Evolutionary conservation across 2,797 vertebrate genomes (phyloP).

Genomic region (Acanthornis magna): DNA sequence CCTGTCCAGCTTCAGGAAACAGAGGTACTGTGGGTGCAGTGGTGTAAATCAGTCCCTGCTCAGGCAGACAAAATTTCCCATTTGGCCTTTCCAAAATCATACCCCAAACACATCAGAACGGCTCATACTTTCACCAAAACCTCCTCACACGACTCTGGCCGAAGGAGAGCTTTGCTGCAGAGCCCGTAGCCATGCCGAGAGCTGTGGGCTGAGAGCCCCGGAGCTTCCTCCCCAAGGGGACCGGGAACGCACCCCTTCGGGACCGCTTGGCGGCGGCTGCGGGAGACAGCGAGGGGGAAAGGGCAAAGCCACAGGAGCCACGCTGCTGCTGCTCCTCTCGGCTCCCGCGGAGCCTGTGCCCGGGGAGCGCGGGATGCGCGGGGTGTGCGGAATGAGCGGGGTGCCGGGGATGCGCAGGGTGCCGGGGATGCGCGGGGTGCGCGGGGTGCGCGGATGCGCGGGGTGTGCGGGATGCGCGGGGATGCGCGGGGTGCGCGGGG

Average conservation of each 20-base stretch:
- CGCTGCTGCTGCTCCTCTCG: accelerated
- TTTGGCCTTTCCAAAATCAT: not conserved
- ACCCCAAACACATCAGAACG: accelerated
- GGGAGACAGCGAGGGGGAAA: too few relatives aligned
- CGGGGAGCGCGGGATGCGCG: not conserved
- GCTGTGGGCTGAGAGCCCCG: too few relatives aligned
- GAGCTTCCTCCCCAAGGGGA: accelerated
- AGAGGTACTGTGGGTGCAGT: accelerated
- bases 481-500: not conserved
- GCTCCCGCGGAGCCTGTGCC: too few relatives aligned
- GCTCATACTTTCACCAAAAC: not conserved
- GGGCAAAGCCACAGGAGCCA: too few relatives aligned
- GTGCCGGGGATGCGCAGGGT: not conserved
- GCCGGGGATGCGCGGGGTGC: not conserved
- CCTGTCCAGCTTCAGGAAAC: not conserved
- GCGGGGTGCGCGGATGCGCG: too few relatives aligned
- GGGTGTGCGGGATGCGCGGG: not conserved
- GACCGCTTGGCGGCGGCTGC: accelerated
- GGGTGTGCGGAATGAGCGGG: not conserved
- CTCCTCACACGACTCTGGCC: accelerated
- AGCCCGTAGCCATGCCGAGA: accelerated
- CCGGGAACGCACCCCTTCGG: accelerated
- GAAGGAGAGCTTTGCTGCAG: not conserved
- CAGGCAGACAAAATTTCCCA: not conserved
- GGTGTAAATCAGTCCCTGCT: accelerated